These are phyloP conservation scores for Rambutsinella grinnellia DNA, from an alignment of 2,888 invertebrate species.

Conservation along the genomic window DNA sequence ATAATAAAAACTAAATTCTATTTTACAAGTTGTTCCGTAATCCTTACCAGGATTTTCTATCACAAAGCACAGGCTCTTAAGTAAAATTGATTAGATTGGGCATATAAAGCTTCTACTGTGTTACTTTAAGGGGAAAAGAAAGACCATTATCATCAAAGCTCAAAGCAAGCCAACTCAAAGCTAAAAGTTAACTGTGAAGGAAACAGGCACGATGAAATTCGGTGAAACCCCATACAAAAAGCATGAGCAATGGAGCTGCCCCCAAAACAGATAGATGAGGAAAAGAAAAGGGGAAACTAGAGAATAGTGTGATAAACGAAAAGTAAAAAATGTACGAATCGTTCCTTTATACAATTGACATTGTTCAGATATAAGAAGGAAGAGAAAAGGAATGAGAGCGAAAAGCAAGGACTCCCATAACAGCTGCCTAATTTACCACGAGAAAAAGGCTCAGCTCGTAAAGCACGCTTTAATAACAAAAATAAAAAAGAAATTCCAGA, in stretches of 20 bases:
- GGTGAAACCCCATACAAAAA: slow-evolving; percentile 2
- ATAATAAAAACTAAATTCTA: slow-evolving; percentile 21
- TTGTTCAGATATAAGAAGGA: slow-evolving; percentile 27
- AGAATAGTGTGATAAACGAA: too few species aligned
- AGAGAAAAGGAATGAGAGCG: slow-evolving; percentile 17
- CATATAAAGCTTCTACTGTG: slow-evolving; percentile 27
- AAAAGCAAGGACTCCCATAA: slow-evolving; percentile 25
- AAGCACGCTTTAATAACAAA: slow-evolving; percentile 50
- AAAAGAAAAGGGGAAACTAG: slow-evolving; percentile 3
- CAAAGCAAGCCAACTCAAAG: slow-evolving; percentile 3
- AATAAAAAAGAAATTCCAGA: slow-evolving; percentile 46
- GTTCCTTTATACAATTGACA: slow-evolving; percentile 37
- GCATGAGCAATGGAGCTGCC: too few species aligned
- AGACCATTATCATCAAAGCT: slow-evolving; percentile 7
- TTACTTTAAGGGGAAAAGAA: slow-evolving; percentile 12
- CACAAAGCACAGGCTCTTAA: slow-evolving; percentile 29
- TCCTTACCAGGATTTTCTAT: slow-evolving; percentile 27
- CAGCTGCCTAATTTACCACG: slow-evolving; percentile 54
- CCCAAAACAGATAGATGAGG: background rate
- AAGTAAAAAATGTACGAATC: too few species aligned
- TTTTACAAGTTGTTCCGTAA: slow-evolving; percentile 30
- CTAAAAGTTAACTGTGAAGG: slow-evolving; percentile 28
- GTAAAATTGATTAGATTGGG: slow-evolving; percentile 48
- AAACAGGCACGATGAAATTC: slow-evolving; percentile 3
- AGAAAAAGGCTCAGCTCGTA: slow-evolving; percentile 42